Conservation (phyloP, 2,797 vertebrate genomes). For the Cygnus olor region DNA sequence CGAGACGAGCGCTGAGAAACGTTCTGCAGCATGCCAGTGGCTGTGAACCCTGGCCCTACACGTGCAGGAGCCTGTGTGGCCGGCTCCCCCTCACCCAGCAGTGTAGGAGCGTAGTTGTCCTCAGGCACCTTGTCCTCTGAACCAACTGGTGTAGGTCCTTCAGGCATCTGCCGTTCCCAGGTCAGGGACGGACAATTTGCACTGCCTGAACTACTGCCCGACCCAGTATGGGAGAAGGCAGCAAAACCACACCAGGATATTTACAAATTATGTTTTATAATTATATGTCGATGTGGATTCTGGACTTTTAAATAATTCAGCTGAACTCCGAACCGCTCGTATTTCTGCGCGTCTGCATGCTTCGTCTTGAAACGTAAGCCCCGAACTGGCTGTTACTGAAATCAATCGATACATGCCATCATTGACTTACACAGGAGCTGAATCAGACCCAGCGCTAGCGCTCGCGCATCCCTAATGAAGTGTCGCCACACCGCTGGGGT, state of each 20-base stretch:
- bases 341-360: background rate
- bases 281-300: background rate
- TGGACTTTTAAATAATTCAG: background rate
- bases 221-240: background rate
- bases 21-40: accelerated
- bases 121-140: background rate
- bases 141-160: background rate
- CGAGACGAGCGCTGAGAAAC: background rate
- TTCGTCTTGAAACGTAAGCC: background rate
- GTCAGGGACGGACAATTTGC: background rate
- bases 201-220: background rate
- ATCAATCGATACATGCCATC: background rate
- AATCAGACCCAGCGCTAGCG: background rate
- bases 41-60: background rate
- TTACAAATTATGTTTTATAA: background rate
- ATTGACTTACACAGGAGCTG: background rate
- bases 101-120: background rate
- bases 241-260: background rate
- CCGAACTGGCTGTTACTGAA: background rate
- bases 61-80: background rate
- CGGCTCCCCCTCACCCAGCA: background rate
- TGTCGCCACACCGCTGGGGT: background rate
- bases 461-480: background rate
- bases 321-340: background rate
- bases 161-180: background rate